Percentiles rank a stretch among this genome's conserved stretches.
These are phyloP conservation scores for Hippocampus kuda DNA, from an alignment of 2,797 vertebrate species.

Conservation along the genomic window DNA sequence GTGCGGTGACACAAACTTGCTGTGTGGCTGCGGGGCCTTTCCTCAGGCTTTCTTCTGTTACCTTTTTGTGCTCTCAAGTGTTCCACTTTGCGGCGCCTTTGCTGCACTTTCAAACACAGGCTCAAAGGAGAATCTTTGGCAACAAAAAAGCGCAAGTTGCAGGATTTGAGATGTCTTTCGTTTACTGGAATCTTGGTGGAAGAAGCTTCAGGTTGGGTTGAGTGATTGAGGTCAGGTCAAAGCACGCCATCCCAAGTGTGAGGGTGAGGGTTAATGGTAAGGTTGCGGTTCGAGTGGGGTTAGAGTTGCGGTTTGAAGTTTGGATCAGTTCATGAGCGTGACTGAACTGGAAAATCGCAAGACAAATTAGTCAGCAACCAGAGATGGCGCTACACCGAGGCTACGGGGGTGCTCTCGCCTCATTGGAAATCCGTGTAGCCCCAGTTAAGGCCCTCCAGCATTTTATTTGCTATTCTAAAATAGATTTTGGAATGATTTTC, in stretches of 20 bases:
- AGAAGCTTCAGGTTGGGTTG: background rate
- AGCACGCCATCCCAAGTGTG: background rate
- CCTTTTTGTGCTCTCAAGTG: slow-evolving; percentile 43
- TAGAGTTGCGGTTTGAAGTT: background rate
- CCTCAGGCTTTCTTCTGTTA: slow-evolving; percentile 58
- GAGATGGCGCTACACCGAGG: no score
- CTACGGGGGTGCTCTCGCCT: no score
- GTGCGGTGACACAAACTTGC: slow-evolving; percentile 47
- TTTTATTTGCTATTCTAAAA: no score
- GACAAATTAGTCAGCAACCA: background rate
- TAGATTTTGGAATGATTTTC: no score
- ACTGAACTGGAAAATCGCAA: background rate
- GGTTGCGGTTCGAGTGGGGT: background rate
- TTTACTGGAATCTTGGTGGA: background rate
- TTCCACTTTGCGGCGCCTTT: slow-evolving; percentile 42
- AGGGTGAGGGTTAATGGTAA: background rate
- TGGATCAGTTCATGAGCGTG: background rate
- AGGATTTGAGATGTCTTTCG: slow-evolving; percentile 10
- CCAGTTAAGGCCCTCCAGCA: no score
- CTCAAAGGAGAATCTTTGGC: slow-evolving; percentile 17
- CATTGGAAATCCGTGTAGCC: no score
- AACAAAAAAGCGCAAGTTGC: slow-evolving; percentile 15
- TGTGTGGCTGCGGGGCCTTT: slow-evolving; percentile 54
- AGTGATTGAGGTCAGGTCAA: background rate
- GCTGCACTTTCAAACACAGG: slow-evolving; percentile 23